phyloP scores from a whole-genome alignment of 2,797 vertebrate genomes.

The Enteromius paludinosus region DNA sequence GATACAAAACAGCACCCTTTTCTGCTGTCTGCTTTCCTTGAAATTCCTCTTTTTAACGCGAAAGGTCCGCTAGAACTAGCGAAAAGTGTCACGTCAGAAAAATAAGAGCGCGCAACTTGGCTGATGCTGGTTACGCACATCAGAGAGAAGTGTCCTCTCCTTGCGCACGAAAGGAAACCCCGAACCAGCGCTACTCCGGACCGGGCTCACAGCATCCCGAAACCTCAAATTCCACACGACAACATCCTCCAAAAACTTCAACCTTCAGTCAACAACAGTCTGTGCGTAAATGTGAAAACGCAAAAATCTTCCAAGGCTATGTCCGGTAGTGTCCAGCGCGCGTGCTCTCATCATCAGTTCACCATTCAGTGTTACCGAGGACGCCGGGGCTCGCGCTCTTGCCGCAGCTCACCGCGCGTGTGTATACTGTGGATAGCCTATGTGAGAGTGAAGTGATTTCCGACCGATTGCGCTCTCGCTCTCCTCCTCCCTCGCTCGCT shows the following conservation, averaged over 20 bases:
- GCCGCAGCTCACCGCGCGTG: slow-evolving; percentile 67
- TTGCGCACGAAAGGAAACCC: slow-evolving; percentile 59
- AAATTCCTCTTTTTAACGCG: slow-evolving; percentile 53
- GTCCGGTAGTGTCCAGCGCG: slow-evolving; percentile 43
- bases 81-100: slow-evolving; percentile 40
- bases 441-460: slow-evolving; percentile 75
- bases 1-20: slow-evolving; percentile 66
- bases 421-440: slow-evolving; percentile 63
- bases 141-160: slow-evolving; percentile 59
- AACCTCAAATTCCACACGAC: slow-evolving; percentile 50
- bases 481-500: slow-evolving; percentile 40
- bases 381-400: slow-evolving; percentile 57
- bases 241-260: slow-evolving; percentile 61
- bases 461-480: slow-evolving; percentile 65
- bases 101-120: slow-evolving; percentile 39
- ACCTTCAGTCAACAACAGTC: slow-evolving; percentile 17
- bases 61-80: slow-evolving; percentile 59
- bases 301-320: slow-evolving; percentile 16
- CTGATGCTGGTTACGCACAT: slow-evolving; percentile 63
- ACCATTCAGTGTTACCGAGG: slow-evolving; percentile 32
- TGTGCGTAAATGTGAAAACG: not conserved
- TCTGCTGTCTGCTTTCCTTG: slow-evolving; percentile 61
- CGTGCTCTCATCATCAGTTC: slow-evolving; percentile 54
- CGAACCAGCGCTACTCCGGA: slow-evolving; percentile 61
- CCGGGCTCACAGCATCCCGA: slow-evolving; percentile 64